A percentile compares a stretch with the other conserved stretches of the same genome.
Conservation (phyloP, 2,888 invertebrate species). For the Apodemia duryi region DNA sequence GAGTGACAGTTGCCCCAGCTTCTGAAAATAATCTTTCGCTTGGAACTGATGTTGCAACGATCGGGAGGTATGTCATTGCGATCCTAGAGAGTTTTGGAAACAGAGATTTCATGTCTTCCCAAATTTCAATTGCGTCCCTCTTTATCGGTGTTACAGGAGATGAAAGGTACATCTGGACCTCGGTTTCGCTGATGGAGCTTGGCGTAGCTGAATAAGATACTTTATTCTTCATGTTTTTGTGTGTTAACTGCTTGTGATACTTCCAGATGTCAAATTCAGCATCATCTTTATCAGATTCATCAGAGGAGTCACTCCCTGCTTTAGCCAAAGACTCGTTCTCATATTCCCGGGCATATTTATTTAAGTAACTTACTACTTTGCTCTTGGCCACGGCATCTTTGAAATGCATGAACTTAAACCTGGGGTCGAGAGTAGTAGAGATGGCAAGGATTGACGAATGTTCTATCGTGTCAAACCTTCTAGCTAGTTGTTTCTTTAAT, state of each 20-base stretch:
- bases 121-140: slow-evolving; percentile 13
- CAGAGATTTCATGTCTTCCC: slow-evolving; percentile 20
- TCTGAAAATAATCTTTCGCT: slow-evolving; percentile 21
- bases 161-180: slow-evolving; percentile 23
- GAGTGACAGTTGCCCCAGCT: slow-evolving; percentile 2
- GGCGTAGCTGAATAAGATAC: slow-evolving; percentile 11
- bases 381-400: slow-evolving; percentile 28
- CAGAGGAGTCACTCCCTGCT: slow-evolving; percentile 20
- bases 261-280: slow-evolving; percentile 31
- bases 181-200: slow-evolving; percentile 19
- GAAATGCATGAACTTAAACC: slow-evolving; percentile 32
- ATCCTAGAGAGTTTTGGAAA: slow-evolving; percentile 20
- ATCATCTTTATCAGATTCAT: slow-evolving; percentile 26
- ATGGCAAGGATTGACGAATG: slow-evolving; percentile 3
- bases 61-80: slow-evolving; percentile 22
- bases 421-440: slow-evolving; percentile 8
- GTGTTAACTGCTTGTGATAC: slow-evolving; percentile 30
- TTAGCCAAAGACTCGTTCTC: slow-evolving; percentile 17
- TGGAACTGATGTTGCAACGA: slow-evolving; percentile 23
- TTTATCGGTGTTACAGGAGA: slow-evolving; percentile 23
- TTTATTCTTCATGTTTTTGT: slow-evolving; percentile 18
- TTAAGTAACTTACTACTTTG: slow-evolving; percentile 28
- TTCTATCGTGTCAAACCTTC: slow-evolving; percentile 13
- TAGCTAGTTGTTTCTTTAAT: slow-evolving; percentile 18
- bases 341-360: slow-evolving; percentile 22